Percentiles rank a stretch among this genome's conserved stretches.
Evolutionary conservation across 2,113 vertebrate species (phyloP).

Genomic region (Rhegmatorhina hoffmannsi): DNA sequence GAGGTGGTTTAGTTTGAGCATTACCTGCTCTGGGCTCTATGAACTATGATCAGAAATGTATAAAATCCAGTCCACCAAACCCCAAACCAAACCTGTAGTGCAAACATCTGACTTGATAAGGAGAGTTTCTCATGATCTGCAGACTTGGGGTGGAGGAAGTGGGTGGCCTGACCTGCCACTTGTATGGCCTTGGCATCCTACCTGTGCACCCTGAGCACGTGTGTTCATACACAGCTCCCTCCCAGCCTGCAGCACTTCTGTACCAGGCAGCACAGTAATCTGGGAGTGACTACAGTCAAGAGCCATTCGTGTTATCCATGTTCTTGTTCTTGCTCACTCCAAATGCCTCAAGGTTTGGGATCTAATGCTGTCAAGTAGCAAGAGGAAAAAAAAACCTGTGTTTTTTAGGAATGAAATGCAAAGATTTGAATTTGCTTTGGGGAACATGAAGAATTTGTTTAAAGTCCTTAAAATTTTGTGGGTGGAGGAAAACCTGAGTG

Average conservation of each 20-base stretch:
- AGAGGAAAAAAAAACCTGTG: neutral
- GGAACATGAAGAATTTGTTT: fast-evolving
- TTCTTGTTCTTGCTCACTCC: neutral
- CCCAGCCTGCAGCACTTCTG: neutral
- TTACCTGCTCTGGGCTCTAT: neutral
- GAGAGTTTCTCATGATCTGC: neutral
- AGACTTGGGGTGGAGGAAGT: neutral
- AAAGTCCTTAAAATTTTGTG: neutral
- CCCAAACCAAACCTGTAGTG: neutral
- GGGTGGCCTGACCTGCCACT: neutral
- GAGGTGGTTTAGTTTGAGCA: neutral
- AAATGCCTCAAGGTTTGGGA: neutral
- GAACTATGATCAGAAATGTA: neutral
- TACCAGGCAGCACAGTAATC: neutral
- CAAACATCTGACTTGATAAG: neutral
- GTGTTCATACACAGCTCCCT: too few species aligned
- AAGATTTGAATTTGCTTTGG: neutral
- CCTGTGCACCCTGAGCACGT: neutral
- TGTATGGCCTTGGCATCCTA: neutral
- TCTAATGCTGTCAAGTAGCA: neutral
- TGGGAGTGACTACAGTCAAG: neutral
- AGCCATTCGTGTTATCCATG: neutral
- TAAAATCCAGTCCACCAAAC: neutral
- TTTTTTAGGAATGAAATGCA: neutral
- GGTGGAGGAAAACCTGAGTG: neutral